Evolutionary conservation across 2,113 vertebrate genomes (phyloP).

Genomic region (Petromus typicus): DNA sequence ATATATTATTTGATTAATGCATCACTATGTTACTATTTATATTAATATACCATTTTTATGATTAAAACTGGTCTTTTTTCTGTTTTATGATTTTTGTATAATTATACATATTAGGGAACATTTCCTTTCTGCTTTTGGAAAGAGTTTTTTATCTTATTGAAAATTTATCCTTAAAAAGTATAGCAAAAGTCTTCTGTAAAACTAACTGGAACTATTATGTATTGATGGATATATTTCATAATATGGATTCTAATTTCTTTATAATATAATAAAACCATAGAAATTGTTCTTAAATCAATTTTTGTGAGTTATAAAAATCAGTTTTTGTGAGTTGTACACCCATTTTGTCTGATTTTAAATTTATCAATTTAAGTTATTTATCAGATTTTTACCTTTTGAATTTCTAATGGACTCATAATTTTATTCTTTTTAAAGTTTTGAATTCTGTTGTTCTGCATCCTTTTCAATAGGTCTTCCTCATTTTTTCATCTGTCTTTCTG

Average conservation of each 20-base stretch:
- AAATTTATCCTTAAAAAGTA: not conserved
- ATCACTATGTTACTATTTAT: not conserved
- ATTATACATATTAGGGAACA: not conserved
- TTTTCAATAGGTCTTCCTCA: not conserved
- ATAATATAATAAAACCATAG: not conserved
- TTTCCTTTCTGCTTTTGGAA: not conserved
- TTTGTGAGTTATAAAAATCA: not conserved
- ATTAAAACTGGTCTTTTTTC: not conserved
- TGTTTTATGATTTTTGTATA: constrained; percentile 57
- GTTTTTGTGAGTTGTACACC: not conserved
- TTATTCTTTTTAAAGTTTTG: not conserved
- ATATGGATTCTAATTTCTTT: not conserved
- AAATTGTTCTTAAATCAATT: not conserved
- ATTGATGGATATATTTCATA: not conserved
- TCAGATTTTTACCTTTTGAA: not conserved
- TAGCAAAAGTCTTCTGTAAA: not conserved
- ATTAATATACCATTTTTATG: not conserved
- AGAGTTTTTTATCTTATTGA: not conserved
- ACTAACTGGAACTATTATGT: not conserved
- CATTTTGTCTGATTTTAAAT: constrained; percentile 13
- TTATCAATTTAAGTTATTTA: not conserved
- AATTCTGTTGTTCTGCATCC: not conserved
- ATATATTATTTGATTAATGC: not conserved
- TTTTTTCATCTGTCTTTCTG: not conserved
- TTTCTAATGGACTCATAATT: not conserved